These are phyloP conservation scores for Athripsodes cinereus DNA, from an alignment of 2,888 invertebrate genomes.

Conservation along the genomic window DNA sequence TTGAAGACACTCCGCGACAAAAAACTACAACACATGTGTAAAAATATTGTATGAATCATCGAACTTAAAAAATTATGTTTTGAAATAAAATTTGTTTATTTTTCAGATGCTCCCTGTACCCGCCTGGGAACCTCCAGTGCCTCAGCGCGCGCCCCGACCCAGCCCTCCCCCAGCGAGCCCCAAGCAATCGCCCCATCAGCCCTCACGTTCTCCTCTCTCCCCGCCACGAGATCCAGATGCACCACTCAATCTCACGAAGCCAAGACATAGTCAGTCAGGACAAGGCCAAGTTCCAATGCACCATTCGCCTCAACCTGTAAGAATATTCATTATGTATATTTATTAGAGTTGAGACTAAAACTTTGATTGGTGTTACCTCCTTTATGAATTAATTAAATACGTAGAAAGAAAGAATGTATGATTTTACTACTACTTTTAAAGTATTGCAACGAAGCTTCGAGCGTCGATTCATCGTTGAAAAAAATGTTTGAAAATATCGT, in stretches of 20 bases:
- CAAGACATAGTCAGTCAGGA: slow-evolving; percentile 35
- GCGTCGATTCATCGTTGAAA: no score
- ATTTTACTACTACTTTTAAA: no score
- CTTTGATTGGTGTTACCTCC: no score
- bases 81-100: slow-evolving; percentile 7
- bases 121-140: slow-evolving; percentile 14
- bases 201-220: slow-evolving; percentile 33
- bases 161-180: slow-evolving; percentile 23
- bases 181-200: slow-evolving; percentile 29
- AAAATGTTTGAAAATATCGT: no score
- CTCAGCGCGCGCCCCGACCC: slow-evolving; percentile 8
- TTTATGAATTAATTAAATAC: no score
- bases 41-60: no score
- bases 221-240: slow-evolving; percentile 64
- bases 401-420: no score
- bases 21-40: no score
- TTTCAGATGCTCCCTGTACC: slow-evolving; percentile 24
- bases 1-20: no score
- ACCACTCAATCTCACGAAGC: slow-evolving; percentile 85
- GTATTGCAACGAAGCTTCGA: no score
- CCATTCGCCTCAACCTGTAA: neutral
- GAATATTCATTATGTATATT: neutral
- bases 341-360: no score
- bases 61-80: no score
- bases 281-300: neutral